Percentiles rank a stretch among this genome's conserved stretches.
These are phyloP conservation scores for Amiota minor DNA, from an alignment of 2,888 invertebrate genomes.

Conservation along the genomic window DNA sequence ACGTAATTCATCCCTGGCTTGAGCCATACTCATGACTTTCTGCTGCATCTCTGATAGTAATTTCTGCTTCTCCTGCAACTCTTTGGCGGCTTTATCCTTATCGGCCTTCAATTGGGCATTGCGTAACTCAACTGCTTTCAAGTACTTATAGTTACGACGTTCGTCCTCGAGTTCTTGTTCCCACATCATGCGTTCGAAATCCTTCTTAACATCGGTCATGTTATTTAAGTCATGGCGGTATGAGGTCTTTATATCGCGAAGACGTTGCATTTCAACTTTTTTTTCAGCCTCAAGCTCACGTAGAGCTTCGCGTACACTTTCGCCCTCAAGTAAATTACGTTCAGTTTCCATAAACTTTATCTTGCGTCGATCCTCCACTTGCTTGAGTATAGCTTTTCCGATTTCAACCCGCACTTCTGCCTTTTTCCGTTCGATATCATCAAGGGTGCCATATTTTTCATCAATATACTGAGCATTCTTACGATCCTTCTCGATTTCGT, in stretches of 20 bases:
- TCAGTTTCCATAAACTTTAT: constrained; percentile 53
- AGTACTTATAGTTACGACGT: constrained; percentile 49
- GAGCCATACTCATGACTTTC: constrained; percentile 54
- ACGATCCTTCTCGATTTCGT: constrained; percentile 78
- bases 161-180: constrained; percentile 56
- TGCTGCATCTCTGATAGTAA: constrained; percentile 49
- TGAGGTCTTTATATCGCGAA: constrained; percentile 34
- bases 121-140: constrained; percentile 48
- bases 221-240: constrained; percentile 53
- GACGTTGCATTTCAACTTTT: background rate
- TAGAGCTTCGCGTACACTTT: constrained; percentile 41
- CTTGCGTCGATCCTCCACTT: constrained; percentile 51
- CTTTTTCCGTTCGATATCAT: constrained; percentile 44
- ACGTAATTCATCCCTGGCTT: constrained; percentile 58
- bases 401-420: constrained; percentile 48
- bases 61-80: constrained; percentile 44
- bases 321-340: constrained; percentile 44
- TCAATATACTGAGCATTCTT: constrained; percentile 50
- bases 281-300: constrained; percentile 46
- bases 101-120: constrained; percentile 37
- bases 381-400: constrained; percentile 53
- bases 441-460: constrained; percentile 49
- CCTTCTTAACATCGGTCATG: constrained; percentile 44
- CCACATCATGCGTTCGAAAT: constrained; percentile 52
- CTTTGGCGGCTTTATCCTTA: constrained; percentile 42